Base-by-base conservation (phyloP, 2,888 invertebrate species). In the Ornithoptera priamus region DNA sequence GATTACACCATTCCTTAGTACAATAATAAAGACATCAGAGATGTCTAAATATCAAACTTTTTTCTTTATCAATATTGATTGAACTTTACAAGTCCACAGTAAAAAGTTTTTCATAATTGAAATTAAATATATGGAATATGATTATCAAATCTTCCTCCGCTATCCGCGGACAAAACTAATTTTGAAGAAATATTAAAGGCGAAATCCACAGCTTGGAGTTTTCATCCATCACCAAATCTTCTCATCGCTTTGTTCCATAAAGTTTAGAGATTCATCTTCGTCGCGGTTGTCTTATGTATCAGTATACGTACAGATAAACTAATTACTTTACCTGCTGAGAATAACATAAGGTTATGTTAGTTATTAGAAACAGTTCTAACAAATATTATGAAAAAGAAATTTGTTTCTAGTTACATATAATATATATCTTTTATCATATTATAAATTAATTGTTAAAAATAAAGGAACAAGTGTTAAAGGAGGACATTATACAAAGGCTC, bases 151-250 rank as follows among this genome's bases (percentile, higher is more conserved):
- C 22, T 59, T 59, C 30, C 64, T 8, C 30, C 58, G 53, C 24
- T 22, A 67, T 70, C 60, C 59, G 20, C 60, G 53, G 58, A 63
- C 63, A 61, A 65, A 72, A 75, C 71, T 71, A 73, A 73, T 75
- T 75, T 72, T 65, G 46, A 74, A 73, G 74, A 72, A 72, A 75
- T 75, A 72, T 77, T 74, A 70, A 73, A 73, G 71, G 71, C 67
- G 15, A 64, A 64, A 67, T 67, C 67, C 70, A 42, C 64, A 64
- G n/a, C 42, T 64, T 70, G 74, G 72, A 73, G 71, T 71, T 72
- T 75, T 76, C 74, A 77, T 77, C 73, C 73, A 75, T 77, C 75
- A 76, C 70, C 65, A 68, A 70, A 70, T 67, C n/a, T 64, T n/a
- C 36, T 71, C 67, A 46, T 53, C 8, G 15, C 24, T 46, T 67